Evolutionary conservation across 2,888 invertebrate species (phyloP).

Genomic region (Trichacis sp.): DNA sequence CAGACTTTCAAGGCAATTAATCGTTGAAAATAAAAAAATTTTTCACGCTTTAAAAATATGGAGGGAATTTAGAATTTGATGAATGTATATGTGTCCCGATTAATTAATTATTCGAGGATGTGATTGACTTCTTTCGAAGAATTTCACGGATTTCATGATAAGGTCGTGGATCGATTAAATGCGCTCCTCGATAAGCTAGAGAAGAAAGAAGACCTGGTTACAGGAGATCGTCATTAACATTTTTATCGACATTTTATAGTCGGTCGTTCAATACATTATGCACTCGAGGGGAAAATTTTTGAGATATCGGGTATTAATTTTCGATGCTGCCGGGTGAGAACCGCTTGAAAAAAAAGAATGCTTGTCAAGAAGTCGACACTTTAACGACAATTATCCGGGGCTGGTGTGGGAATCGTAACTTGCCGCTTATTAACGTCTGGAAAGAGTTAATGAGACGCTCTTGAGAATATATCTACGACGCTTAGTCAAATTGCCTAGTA

Average conservation of each 20-base stretch:
- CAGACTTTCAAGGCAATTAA: no score
- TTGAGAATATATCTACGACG: background rate
- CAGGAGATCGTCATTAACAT: background rate
- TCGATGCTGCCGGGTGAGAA: background rate
- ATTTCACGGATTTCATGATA: no score
- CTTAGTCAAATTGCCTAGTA: background rate
- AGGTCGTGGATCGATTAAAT: no score
- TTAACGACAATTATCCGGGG: background rate
- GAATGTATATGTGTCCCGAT: no score
- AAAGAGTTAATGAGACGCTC: background rate
- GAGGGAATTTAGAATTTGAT: no score
- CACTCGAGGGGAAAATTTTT: background rate
- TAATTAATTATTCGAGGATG: no score
- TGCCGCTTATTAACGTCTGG: slow-evolving; percentile 2
- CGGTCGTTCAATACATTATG: background rate
- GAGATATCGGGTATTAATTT: background rate
- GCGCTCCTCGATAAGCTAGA: no score
- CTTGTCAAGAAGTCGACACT: slow-evolving; percentile 1
- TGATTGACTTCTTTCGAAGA: no score
- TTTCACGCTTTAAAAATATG: no score
- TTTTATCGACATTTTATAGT: slow-evolving; percentile 4
- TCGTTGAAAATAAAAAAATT: no score
- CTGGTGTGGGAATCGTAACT: background rate
- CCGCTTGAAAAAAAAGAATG: background rate
- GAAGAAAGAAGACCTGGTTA: background rate